Evolutionary conservation across 1,140 invertebrate genomes (phyloP), one percentile per base, ranked within the genome.

Genomic region (Drosophila navojoa): DNA sequence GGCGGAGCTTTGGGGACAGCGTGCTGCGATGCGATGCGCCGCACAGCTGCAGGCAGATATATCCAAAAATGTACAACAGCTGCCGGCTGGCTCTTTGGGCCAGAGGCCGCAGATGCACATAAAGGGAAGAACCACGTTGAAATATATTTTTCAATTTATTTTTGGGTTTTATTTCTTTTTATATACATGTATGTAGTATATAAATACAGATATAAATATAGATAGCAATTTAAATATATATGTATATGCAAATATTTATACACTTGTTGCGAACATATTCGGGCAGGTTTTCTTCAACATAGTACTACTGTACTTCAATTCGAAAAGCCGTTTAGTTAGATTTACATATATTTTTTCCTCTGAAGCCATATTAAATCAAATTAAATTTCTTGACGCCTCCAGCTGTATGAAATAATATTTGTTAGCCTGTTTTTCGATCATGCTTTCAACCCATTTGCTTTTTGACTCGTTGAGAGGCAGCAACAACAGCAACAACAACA

Each of bases 41-140:
- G 74, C 70, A 85, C 81, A 85, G 81, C 81, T 85, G 81, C 77
- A 77, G 74, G 81, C 77, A 77, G 74, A 77, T 86, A 81, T 66
- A 79, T 71, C 59, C 76, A 54, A 66, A 85, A 79, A 85, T 66
- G 77, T 70, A 62, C 69, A 79, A 76, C 81, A 84, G 81, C 81
- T 85, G 80, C 66, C 69, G 29, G 53, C 69, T 15, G 53, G 81
- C 64, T 53, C 59, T 53, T 67, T 52, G 73, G 60, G 59, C 38
- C 53, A 54, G 40, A 67, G 45, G 57, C 71, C 16, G 49, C 16
- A 38, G 44, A 47, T 40, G 54, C 19, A 15, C 40, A 7, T 15
- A 16, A 47, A 64, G 64, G 54, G 38, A 61, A 61, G 29, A 45
- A 60, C 27, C 61, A 67, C 58, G 75, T 78, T 82, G 60, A 50